phyloP scores from a whole-genome alignment of 2,888 invertebrate genomes.

The Drosophila rellima region DNA sequence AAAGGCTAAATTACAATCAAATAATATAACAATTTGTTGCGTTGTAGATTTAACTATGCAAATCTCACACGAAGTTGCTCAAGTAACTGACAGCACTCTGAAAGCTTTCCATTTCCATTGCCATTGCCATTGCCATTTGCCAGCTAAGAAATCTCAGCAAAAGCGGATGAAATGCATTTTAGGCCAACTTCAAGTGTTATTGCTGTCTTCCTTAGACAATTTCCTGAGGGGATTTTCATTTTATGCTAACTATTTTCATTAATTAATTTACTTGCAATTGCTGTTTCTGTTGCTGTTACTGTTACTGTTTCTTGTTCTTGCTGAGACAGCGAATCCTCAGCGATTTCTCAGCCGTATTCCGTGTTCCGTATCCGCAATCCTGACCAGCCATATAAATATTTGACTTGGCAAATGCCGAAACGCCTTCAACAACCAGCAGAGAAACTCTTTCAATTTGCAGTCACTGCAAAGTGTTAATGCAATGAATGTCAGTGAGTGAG shows the following conservation, averaged over 20 bases:
- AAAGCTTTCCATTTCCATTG: conserved; percentile 5
- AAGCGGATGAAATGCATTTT: conserved; percentile 65
- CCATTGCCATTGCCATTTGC: conserved; percentile 9
- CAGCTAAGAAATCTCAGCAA: conserved; percentile 25
- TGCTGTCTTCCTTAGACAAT: conserved; percentile 6
- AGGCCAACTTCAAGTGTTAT: conserved; percentile 42
- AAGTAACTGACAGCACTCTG: conserved; percentile 2
- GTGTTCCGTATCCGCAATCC: conserved; percentile 33
- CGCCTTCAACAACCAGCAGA: conserved; percentile 19
- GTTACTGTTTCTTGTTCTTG: conserved; percentile 6
- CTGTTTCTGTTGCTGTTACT: conserved; percentile 38
- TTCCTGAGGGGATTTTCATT: conserved; percentile 4
- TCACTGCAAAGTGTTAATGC: conserved; percentile 53
- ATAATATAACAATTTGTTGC: conserved; percentile 26
- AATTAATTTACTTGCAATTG: conserved; percentile 72
- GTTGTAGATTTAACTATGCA: conserved; percentile 36
- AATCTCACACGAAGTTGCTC: conserved; percentile 25
- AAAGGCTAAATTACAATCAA: conserved; percentile 31
- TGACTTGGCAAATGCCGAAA: conserved; percentile 57
- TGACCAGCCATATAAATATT: conserved; percentile 65
- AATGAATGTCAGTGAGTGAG: conserved; percentile 46
- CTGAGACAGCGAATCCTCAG: conserved; percentile 28
- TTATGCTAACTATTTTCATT: conserved; percentile 61
- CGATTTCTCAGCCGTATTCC: conserved; percentile 22
- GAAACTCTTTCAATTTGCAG: conserved; percentile 59